Evolutionary conservation across 2,888 invertebrate genomes (phyloP).

Genomic region (Andrena chrysosceles): DNA sequence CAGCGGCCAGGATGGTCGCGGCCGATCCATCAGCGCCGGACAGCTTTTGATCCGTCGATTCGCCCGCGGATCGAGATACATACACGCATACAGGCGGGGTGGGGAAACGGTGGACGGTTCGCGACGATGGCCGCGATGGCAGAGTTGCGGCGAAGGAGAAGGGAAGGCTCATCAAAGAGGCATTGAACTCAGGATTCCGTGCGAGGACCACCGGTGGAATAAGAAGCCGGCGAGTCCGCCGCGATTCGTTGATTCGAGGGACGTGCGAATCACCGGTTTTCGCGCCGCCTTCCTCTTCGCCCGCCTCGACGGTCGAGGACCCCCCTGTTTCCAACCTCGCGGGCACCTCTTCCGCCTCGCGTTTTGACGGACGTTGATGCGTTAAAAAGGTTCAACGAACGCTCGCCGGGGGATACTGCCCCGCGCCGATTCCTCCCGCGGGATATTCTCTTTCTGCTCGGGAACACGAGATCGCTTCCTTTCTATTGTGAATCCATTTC

Average conservation of each 20-base stretch:
- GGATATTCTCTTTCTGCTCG: constrained; percentile 4
- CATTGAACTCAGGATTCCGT: constrained; percentile 78
- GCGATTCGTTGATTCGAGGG: constrained; percentile 59
- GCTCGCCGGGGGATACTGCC: not conserved
- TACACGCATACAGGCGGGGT: not conserved
- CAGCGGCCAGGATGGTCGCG: not conserved
- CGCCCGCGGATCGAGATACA: constrained; percentile 23
- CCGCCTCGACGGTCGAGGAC: constrained; percentile 47
- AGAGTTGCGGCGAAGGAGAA: constrained; percentile 56
- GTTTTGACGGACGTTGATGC: constrained; percentile 37
- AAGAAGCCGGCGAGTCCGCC: constrained; percentile 58
- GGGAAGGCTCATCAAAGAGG: constrained; percentile 76
- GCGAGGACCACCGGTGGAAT: constrained; percentile 75
- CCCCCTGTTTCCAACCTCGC: constrained; percentile 23
- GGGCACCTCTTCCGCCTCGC: constrained; percentile 28
- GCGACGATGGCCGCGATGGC: constrained; percentile 51
- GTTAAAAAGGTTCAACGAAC: constrained; percentile 32
- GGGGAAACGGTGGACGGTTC: constrained; percentile 58
- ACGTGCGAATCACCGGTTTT: constrained; percentile 61
- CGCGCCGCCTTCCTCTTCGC: constrained; percentile 35
- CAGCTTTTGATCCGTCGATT: constrained; percentile 36
- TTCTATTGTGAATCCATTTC: constrained; percentile 33
- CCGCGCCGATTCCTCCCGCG: constrained; percentile 5
- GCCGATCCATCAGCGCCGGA: not conserved
- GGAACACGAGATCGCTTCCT: constrained; percentile 4